These are phyloP conservation scores for Pseudanteris insignis DNA, from an alignment of 2,888 invertebrate species.

Conservation along the genomic window DNA sequence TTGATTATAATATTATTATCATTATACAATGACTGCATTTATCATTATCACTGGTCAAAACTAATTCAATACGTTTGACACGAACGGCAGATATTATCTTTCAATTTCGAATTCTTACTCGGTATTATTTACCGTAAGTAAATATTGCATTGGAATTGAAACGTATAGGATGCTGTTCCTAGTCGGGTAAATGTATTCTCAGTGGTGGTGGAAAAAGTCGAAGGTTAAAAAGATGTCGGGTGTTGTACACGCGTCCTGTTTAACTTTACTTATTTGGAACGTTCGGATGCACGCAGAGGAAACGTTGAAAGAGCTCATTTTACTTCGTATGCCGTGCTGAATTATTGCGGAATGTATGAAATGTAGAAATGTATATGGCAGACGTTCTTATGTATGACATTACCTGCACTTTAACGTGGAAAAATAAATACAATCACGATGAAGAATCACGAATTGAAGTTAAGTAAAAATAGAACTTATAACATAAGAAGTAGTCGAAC, in stretches of 20 bases:
- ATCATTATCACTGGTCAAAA: too few species aligned
- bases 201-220: conserved; percentile 25
- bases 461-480: too few species aligned
- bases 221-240: conserved; percentile 31
- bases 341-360: conserved; percentile 28
- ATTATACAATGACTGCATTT: too few species aligned
- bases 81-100: too few species aligned
- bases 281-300: conserved; percentile 16
- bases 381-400: conserved; percentile 12
- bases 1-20: too few species aligned
- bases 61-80: too few species aligned
- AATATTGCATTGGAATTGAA: conserved; percentile 14
- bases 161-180: conserved; percentile 7
- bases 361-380: conserved; percentile 18
- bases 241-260: conserved; percentile 28
- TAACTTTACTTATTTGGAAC: conserved; percentile 33
- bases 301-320: conserved; percentile 24
- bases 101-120: too few species aligned
- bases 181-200: conserved; percentile 13
- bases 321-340: conserved; percentile 13
- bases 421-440: conserved; percentile 5
- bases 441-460: too few species aligned
- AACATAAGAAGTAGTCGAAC: too few species aligned
- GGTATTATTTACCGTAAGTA: too few species aligned
- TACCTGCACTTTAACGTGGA: conserved; percentile 2